Base-by-base conservation (phyloP, 2,113 vertebrate species). In the Ailurus styani region DNA sequence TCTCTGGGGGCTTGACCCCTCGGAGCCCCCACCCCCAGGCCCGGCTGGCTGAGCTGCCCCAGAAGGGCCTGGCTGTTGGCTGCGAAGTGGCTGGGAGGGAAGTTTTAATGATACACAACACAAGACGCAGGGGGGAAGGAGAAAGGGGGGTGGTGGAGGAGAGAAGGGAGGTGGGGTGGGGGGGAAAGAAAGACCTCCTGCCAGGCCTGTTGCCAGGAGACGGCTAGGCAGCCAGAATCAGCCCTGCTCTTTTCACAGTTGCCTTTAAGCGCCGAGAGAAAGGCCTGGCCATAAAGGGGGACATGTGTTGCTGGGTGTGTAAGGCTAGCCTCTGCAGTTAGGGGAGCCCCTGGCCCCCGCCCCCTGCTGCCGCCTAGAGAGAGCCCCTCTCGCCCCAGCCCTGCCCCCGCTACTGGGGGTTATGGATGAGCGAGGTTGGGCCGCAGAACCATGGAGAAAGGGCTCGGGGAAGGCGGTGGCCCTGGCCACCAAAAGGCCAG, bases 121-220 rank as follows among this genome's bases (percentile, higher is more conserved):
- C 98, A 98, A 98, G 98, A 98, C 98, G 97, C 98, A 98, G 98
- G 98, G 96, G 98, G 98, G 98, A 95, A 95, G 7, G 73, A 42
- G 18, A 37, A 27, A 75, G 89, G 89, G 81, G 89, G 95, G 78
- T 5, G 21, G 97, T 60, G 96, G 89, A 86, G 83, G 93, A 92
- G 95, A 97, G 97, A 78, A 90, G 95, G 82, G 93, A 89, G 97
- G 87, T 54, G 88, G 73, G 88, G 73, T 97, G 95, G 98, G 98
- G 96, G 98, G 98, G 98, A 98, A 98, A 99, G 99, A 99, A 99
- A 99, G 99, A 98, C 99, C 99, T 99, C 99, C 99, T 99, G 99
- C 99, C 93, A 99, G 99, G 99, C 98, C 92, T 98, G 99, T 99
- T 99, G 99, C 99, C 99, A 99, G 99, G 99, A 99, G 99, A 99